Base-by-base conservation (phyloP, 2,797 vertebrate species). In the Phoeniculus purpureus region DNA sequence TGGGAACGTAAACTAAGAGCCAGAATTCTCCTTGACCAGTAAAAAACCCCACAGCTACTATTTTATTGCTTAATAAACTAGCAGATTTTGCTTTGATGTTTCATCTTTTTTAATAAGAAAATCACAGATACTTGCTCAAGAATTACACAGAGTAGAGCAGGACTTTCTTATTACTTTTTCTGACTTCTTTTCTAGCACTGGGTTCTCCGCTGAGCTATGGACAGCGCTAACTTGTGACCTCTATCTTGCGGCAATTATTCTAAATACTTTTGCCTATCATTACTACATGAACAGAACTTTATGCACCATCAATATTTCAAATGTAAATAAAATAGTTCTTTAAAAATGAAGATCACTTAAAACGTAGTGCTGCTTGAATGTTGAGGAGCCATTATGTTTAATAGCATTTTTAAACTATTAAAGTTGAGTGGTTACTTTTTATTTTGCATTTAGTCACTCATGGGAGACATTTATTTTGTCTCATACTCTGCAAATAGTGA, bases 401-500 rank as follows among this genome's bases (percentile, higher is more conserved):
- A 98, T 97, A 97, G 97, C 97, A 95, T 97, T 98, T 98, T 97
- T 95, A 97, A 98, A 97, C 97, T 97, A 97, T 98, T 97, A 97
- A 97, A 97, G 97, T 97, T 97, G 97, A 98, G 97, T 97, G 97
- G 97, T 97, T 97, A 97, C 97, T 97, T 98, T 98, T 98, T 98
- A 98, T 98, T 98, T 98, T 98, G 96, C 97, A 97, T 98, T 98
- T 98, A 98, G 97, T 97, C 96, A 97, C 97, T 97, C 97, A 95
- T 94, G 97, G 97, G 98, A 98, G 96, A 96, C 95, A 98, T 98
- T 98, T 98, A 97, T 97, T 98, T 97, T 97, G 96, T 97, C 96
- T 97, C 93, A 93, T 92, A 85, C 93, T 93, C 96, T 95, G 96
- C 97, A 97, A 97, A 97, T 97, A 97, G 97, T 96, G 95, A 94